phyloP scores from a whole-genome alignment of 2,888 invertebrate species.

The Brachyptera putata region DNA sequence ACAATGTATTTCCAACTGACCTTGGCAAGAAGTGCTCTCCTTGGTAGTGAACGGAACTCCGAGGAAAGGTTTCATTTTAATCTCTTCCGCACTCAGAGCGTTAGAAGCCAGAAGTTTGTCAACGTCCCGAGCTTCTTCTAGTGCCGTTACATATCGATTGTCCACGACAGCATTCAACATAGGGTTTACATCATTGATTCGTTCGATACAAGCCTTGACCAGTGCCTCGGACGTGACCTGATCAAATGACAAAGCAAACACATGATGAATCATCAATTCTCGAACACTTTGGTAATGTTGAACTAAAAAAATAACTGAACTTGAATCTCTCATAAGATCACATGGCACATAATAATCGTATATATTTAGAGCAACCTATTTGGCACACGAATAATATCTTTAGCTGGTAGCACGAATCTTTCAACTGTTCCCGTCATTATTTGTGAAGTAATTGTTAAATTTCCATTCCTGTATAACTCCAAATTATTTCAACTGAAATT shows the following conservation, averaged over 20 bases:
- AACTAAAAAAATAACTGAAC: neutral
- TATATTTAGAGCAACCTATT: too few relatives aligned
- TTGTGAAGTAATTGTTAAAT: too few relatives aligned
- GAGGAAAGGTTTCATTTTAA: slow-evolving; percentile 69
- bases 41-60: slow-evolving; percentile 92
- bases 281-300: neutral
- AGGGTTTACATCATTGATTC: slow-evolving; percentile 71
- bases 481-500: too few relatives aligned
- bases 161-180: slow-evolving; percentile 80
- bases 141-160: slow-evolving; percentile 69
- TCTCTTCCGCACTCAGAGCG: slow-evolving; percentile 56
- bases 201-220: slow-evolving; percentile 67
- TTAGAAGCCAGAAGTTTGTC: slow-evolving; percentile 63
- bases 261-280: too few relatives aligned
- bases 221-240: slow-evolving; percentile 63
- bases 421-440: too few relatives aligned
- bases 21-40: slow-evolving; percentile 76
- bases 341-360: too few relatives aligned
- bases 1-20: slow-evolving; percentile 44
- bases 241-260: slow-evolving; percentile 27
- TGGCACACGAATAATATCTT: too few relatives aligned
- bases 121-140: slow-evolving; percentile 69
- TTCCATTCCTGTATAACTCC: too few relatives aligned
- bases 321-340: too few relatives aligned
- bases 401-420: too few relatives aligned